Conservation (phyloP, 2,888 invertebrate genomes). For the Oscheius sp. region DNA sequence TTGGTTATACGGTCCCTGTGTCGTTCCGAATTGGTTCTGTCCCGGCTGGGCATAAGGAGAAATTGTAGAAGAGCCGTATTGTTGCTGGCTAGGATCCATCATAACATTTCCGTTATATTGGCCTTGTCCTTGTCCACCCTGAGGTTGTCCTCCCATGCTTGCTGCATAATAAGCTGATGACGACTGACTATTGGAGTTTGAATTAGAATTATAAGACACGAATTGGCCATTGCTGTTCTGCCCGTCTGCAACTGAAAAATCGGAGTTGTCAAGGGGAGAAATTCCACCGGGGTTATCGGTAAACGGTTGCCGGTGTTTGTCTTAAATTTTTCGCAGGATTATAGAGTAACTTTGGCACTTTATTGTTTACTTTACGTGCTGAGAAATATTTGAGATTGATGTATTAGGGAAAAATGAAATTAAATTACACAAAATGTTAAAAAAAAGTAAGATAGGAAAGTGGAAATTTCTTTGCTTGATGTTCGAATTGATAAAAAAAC, state of each 20-base stretch:
- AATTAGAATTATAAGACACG: conserved; percentile 23
- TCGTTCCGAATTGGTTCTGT: conserved; percentile 5
- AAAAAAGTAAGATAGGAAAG: not conserved
- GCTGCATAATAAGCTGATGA: not conserved
- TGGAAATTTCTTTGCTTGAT: not conserved
- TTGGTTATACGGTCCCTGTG: not conserved
- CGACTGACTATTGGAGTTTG: conserved; percentile 9
- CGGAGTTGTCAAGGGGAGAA: not conserved
- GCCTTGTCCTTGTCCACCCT: conserved; percentile 7
- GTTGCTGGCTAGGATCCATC: conserved; percentile 4
- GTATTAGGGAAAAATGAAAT: not conserved
- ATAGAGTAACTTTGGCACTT: conserved; percentile 10
- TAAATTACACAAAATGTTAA: not conserved
- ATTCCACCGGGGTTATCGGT: conserved; percentile 2
- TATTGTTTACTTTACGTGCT: not conserved
- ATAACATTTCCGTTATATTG: conserved; percentile 31
- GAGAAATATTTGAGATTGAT: not conserved
- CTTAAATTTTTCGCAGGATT: not conserved
- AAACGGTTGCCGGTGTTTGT: conserved; percentile 19
- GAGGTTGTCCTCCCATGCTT: not conserved
- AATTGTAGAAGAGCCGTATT: not conserved
- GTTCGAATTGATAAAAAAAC: conserved; percentile 22
- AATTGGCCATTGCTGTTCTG: conserved; percentile 33
- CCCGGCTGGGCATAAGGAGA: not conserved
- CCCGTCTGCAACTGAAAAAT: conserved; percentile 36